Percentiles rank a stretch among this genome's conserved stretches.
phyloP scores from a whole-genome alignment of 2,888 invertebrate species.

The Gnatocerus cornutus region DNA sequence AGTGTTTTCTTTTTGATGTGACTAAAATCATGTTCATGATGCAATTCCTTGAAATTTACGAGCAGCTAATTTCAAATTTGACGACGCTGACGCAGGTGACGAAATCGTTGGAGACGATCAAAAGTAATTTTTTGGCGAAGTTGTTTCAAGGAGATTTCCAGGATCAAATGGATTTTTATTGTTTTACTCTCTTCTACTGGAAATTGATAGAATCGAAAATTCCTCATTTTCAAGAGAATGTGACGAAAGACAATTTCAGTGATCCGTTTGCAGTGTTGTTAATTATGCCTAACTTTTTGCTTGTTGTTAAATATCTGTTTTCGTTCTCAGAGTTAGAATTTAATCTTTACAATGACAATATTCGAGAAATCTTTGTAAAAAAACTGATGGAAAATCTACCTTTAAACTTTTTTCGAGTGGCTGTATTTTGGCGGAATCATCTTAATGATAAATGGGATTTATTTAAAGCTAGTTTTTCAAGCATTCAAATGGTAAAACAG shows the following conservation, averaged over 20 bases:
- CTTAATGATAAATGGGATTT: too few relatives aligned
- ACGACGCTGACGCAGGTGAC: neutral
- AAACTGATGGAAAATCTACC: neutral
- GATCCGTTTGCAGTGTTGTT: constrained; percentile 76
- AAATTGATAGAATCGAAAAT: constrained; percentile 6
- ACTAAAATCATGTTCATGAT: constrained; percentile 68
- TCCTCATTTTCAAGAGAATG: neutral
- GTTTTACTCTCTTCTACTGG: constrained; percentile 1
- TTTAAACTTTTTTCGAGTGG: too few relatives aligned
- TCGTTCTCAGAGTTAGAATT: neutral
- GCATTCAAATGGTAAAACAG: too few relatives aligned
- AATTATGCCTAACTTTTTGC: neutral
- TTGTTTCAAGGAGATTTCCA: neutral
- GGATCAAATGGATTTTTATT: neutral
- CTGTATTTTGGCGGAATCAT: too few relatives aligned
- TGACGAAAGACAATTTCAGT: constrained; percentile 66
- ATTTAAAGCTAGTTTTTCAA: too few relatives aligned
- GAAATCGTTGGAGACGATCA: neutral
- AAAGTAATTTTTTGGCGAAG: neutral
- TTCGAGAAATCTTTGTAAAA: neutral
- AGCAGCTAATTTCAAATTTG: neutral
- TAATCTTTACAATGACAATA: neutral
- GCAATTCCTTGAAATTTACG: neutral
- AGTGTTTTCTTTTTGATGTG: constrained; percentile 71
- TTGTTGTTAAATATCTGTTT: too few relatives aligned